phyloP scores from a whole-genome alignment of 2,797 vertebrate genomes.

The Characodon lateralis region DNA sequence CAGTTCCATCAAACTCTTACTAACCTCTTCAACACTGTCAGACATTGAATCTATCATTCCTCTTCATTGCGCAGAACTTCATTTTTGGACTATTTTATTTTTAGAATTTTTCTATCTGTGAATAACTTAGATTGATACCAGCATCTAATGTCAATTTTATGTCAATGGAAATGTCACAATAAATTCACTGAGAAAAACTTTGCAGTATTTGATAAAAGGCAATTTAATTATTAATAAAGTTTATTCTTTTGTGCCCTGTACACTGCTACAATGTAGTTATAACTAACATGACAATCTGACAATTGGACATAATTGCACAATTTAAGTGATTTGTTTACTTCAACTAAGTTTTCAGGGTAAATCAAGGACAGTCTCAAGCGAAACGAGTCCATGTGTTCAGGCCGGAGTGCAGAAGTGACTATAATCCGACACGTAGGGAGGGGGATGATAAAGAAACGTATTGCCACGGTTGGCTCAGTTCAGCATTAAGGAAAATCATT shows the following conservation, averaged over 20 bases:
- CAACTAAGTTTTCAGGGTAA: conserved; percentile 16
- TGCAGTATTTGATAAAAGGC: background rate
- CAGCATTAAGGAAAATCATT: conserved; percentile 60
- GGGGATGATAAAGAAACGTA: conserved; percentile 43
- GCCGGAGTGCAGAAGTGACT: conserved; percentile 15
- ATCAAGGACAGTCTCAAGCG: conserved; percentile 19
- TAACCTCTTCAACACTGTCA: no score
- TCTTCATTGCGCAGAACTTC: no score
- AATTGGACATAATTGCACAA: background rate
- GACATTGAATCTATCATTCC: no score
- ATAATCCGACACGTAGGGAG: conserved; percentile 35
- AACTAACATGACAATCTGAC: conserved; percentile 3
- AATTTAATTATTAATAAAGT: background rate
- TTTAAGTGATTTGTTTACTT: conserved; percentile 20
- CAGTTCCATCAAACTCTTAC: no score
- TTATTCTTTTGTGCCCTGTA: background rate
- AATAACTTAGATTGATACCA: no score
- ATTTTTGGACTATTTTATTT: no score
- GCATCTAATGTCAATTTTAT: no score
- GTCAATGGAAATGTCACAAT: background rate
- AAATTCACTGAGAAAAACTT: background rate
- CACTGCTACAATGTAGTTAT: background rate
- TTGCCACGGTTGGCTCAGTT: conserved; percentile 39
- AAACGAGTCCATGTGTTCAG: conserved; percentile 17
- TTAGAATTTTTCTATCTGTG: no score